A percentile compares a stretch with the other conserved stretches of the same genome.
These are phyloP conservation scores for Cryptus viduatorius DNA, from an alignment of 2,888 invertebrate genomes.

Conservation along the genomic window DNA sequence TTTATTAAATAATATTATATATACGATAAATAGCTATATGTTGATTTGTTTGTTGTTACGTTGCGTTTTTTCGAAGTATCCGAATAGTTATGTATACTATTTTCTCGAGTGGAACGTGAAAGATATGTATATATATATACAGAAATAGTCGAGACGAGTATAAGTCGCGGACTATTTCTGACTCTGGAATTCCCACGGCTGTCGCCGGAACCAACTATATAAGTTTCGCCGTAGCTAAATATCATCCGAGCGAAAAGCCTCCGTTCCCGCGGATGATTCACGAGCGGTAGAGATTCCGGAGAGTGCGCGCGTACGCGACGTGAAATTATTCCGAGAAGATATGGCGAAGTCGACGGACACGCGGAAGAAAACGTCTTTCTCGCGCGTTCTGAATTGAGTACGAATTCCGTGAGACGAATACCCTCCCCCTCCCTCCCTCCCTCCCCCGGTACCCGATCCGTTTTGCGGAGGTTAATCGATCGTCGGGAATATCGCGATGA, in stretches of 20 bases:
- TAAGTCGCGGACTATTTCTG: conserved; percentile 45
- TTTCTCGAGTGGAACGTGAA: conserved; percentile 3
- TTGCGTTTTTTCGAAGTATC: too few relatives aligned
- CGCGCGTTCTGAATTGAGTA: background rate
- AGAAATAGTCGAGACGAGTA: conserved; percentile 12
- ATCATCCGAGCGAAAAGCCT: background rate
- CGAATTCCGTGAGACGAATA: background rate
- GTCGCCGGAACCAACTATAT: conserved; percentile 17
- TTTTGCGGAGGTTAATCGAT: too few relatives aligned
- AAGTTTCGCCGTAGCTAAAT: conserved; percentile 19
- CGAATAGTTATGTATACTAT: background rate
- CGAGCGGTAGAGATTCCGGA: conserved; percentile 31
- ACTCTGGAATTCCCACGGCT: conserved; percentile 45
- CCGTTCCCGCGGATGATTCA: conserved; percentile 40
- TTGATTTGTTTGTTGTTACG: too few relatives aligned
- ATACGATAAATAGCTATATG: too few relatives aligned
- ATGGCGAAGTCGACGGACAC: conserved; percentile 20
- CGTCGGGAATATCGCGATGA: too few relatives aligned
- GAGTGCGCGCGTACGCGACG: conserved; percentile 11
- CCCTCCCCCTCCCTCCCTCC: too few relatives aligned
- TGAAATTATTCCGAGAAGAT: conserved; percentile 39
- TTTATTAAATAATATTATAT: too few relatives aligned
- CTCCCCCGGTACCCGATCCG: too few relatives aligned
- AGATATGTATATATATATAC: too few relatives aligned
- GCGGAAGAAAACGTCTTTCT: conserved; percentile 34